Base-by-base conservation (phyloP, 2,113 vertebrate genomes). In the Athene cunicularia region DNA sequence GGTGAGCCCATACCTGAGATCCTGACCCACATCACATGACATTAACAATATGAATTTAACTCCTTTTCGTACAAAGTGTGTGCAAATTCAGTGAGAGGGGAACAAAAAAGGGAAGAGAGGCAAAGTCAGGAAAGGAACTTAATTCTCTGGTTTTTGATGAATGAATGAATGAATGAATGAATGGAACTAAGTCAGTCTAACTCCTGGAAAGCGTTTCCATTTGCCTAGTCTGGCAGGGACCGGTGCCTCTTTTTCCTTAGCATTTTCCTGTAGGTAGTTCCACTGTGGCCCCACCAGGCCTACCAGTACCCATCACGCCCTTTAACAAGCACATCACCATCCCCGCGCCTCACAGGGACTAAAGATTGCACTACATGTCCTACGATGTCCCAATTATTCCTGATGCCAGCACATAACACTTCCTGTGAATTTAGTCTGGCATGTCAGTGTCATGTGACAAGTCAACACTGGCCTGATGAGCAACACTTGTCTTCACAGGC, bases 1-100 rank as follows among this genome's bases (percentile, higher is more conserved):
- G 17, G 12, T 28, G 70, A 37, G 41, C 30, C 2, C 3, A 64
- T 3, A 58, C 5, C 8, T 0, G 0, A 79, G 52, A 6, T 75
- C 24, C 47, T 85, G 70, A 37, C 47, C 41, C 70, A 81, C 30
- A 85, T 24, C 55, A 74, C 6, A 39, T 11, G 64, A n/a, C 1
- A 1, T 4, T 4, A 72, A 71, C 27, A 74, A 37, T 15, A 47
- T 3, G 3, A 43, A 71, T 30, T 66, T 45, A 72, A 52, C 20
- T 71, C 43, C 24, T 58, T 39, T 56, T 13, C n/a, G 33, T 30
- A 52, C 9, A 52, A 12, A 20, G 26, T 2, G 5, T 24, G 16
- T 30, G 11, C 47, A 72, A 73, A 64, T 8, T 39, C 43, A 37
- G 41, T 7, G 19, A 68, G 37, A 59, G 12, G 6, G n/a, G 18